Percentiles rank a stretch among this genome's conserved stretches.
These are phyloP conservation scores for Zaprionus nigranus DNA, from an alignment of 1,140 invertebrate species.

Conservation along the genomic window DNA sequence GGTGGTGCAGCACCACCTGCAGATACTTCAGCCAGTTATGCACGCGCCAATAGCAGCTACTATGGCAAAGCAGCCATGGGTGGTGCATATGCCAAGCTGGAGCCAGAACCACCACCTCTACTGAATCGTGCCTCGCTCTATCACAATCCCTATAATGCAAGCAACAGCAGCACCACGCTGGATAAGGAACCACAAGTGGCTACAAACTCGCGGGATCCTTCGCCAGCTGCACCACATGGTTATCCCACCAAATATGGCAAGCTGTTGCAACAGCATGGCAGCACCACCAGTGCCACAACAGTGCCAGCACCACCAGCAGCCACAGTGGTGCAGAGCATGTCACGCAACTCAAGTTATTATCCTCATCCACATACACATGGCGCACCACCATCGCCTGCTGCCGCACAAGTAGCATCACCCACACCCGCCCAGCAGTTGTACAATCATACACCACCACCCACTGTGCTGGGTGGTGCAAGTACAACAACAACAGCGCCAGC, in stretches of 20 bases:
- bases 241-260: slow-evolving; percentile 77
- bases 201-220: slow-evolving; percentile 38
- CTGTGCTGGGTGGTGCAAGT: background rate
- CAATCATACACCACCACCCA: slow-evolving; percentile 39
- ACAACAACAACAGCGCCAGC: slow-evolving; percentile 17
- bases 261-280: slow-evolving; percentile 52
- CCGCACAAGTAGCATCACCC: slow-evolving; percentile 69
- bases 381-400: slow-evolving; percentile 68
- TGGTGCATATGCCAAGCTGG: slow-evolving; percentile 49
- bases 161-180: slow-evolving; percentile 5
- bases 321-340: background rate
- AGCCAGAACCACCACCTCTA: slow-evolving; percentile 46
- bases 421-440: slow-evolving; percentile 53
- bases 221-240: slow-evolving; percentile 55
- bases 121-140: slow-evolving; percentile 66
- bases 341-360: slow-evolving; percentile 42
- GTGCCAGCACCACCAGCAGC: background rate
- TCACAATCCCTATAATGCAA: slow-evolving; percentile 70
- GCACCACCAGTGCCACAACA: background rate
- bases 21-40: background rate
- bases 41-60: slow-evolving; percentile 10
- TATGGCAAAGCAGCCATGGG: slow-evolving; percentile 9
- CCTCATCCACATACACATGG: slow-evolving; percentile 50
- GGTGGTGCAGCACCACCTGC: no score
- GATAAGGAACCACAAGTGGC: slow-evolving; percentile 32